Conservation (phyloP, 2,797 vertebrate genomes). For the Sorex maritimensis region DNA sequence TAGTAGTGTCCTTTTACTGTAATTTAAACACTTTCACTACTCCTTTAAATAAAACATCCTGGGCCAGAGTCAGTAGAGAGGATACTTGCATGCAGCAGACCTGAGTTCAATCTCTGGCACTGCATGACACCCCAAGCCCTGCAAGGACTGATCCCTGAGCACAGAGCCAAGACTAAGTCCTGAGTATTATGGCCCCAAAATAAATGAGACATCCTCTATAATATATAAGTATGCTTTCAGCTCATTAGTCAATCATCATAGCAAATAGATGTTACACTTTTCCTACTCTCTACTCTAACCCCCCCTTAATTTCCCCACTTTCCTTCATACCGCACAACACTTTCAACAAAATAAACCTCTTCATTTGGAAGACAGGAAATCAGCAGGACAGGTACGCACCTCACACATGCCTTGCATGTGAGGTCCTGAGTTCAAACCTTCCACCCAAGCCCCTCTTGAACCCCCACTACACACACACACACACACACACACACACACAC, state of each 20-base stretch:
- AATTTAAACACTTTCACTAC: slow-evolving; percentile 64
- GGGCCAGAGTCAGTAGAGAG: no score
- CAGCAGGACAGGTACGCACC: neutral
- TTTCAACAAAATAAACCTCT: slow-evolving; percentile 55
- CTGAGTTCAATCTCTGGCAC: no score
- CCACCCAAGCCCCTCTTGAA: no score
- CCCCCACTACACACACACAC: no score
- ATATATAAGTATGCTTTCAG: slow-evolving; percentile 47
- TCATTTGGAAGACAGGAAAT: slow-evolving; percentile 62
- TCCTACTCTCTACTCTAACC: neutral
- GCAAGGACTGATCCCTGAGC: no score
- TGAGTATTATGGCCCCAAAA: no score
- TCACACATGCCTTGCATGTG: no score
- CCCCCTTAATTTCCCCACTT: neutral
- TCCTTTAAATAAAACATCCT: slow-evolving; percentile 24
- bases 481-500: no score
- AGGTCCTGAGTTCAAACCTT: no score
- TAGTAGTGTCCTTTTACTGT: slow-evolving; percentile 3
- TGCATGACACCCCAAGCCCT: no score
- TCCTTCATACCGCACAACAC: neutral
- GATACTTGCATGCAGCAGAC: no score
- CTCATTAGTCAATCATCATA: neutral
- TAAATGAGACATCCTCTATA: neutral
- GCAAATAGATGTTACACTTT: neutral
- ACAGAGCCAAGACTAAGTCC: no score